A percentile compares a stretch with the other conserved stretches of the same genome.
Evolutionary conservation across 1,140 invertebrate species (phyloP).

Genomic region (Pentalonia nigronervosa): DNA sequence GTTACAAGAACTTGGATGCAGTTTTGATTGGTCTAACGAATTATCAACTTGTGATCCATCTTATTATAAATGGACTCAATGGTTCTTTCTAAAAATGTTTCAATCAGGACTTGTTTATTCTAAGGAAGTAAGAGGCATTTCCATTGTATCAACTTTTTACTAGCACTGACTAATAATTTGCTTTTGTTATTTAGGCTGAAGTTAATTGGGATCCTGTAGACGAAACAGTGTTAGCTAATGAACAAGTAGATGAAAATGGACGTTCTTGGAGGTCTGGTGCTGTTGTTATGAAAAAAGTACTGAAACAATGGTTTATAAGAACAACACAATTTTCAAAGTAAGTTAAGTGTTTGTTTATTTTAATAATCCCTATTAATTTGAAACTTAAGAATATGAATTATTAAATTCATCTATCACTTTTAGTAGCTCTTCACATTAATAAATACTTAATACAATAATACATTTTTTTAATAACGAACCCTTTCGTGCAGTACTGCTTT

Average conservation of each 20-base stretch:
- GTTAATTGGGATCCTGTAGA: conserved; percentile 99
- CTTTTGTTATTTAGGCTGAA: conserved; percentile 69
- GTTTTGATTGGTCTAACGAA: conserved; percentile 95
- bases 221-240: conserved; percentile 95
- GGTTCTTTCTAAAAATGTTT: conserved; percentile 90
- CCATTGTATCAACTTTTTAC: conserved; percentile 20
- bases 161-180: not conserved
- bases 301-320: conserved; percentile 95
- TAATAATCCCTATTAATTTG: not conserved
- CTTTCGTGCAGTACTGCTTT: not conserved
- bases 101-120: conserved; percentile 86
- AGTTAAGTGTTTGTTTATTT: conserved; percentile 61
- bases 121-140: conserved; percentile 72
- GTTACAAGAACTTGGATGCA: conserved; percentile 79
- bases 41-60: conserved; percentile 77
- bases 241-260: conserved; percentile 94
- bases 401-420: not conserved
- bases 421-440: not conserved
- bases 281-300: conserved; percentile 81
- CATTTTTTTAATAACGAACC: not conserved
- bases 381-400: not conserved
- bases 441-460: no score
- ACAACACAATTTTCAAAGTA: conserved; percentile 89
- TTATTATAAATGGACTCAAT: conserved; percentile 95
- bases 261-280: conserved; percentile 97